Evolutionary conservation across 2,888 invertebrate genomes (phyloP).

Genomic region (Sisyra terminalis): DNA sequence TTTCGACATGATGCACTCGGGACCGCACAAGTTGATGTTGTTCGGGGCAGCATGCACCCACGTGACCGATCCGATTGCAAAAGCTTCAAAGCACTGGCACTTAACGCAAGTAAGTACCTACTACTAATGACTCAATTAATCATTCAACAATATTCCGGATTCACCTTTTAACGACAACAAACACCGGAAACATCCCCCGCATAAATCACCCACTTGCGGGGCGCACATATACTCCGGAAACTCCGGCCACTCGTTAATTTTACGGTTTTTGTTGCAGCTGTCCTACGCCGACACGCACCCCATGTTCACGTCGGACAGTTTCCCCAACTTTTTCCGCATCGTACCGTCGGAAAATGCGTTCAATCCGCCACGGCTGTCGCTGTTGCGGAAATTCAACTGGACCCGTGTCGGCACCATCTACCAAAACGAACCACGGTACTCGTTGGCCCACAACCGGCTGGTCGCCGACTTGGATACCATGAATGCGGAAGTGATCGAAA

Average conservation of each 20-base stretch:
- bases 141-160: no score
- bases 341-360: slow-evolving; percentile 95
- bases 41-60: slow-evolving; percentile 94
- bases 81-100: slow-evolving; percentile 94
- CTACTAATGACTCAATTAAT: no score
- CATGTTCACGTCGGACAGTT: slow-evolving; percentile 85
- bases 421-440: slow-evolving; percentile 88
- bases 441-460: slow-evolving; percentile 76
- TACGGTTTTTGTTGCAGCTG: slow-evolving; percentile 56
- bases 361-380: slow-evolving; percentile 76
- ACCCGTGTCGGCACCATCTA: slow-evolving; percentile 93
- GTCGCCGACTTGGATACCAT: slow-evolving; percentile 71
- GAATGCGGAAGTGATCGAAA: slow-evolving; percentile 69
- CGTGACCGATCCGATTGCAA: slow-evolving; percentile 93
- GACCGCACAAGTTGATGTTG: slow-evolving; percentile 83
- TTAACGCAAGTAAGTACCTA: slow-evolving; percentile 72
- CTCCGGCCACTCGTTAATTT: no score
- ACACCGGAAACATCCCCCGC: no score
- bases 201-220: no score
- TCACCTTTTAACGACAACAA: no score
- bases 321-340: slow-evolving; percentile 92
- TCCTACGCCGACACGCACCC: slow-evolving; percentile 97
- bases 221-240: no score
- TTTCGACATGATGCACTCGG: slow-evolving; percentile 92
- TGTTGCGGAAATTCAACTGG: slow-evolving; percentile 91